Evolutionary conservation across 2,797 vertebrate species (phyloP).

Genomic region (Atherinosoma microstoma): DNA sequence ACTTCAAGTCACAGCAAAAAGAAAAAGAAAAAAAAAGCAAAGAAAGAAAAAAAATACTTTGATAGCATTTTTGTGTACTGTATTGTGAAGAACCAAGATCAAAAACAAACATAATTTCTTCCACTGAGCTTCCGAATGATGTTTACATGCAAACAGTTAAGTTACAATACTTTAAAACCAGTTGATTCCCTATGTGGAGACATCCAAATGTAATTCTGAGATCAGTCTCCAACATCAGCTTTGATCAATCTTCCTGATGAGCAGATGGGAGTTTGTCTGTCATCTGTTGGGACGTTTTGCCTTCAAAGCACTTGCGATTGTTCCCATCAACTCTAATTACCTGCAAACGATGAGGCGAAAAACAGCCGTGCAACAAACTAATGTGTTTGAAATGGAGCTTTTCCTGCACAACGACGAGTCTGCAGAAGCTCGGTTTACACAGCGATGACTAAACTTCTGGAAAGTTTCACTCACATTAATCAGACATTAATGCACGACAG

Average conservation of each 20-base stretch:
- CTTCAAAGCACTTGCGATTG: slow-evolving; percentile 44
- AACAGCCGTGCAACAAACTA: slow-evolving; percentile 53
- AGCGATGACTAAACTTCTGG: slow-evolving; percentile 55
- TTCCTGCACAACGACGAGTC: slow-evolving; percentile 52
- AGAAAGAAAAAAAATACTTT: too few species aligned
- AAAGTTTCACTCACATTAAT: slow-evolving; percentile 56
- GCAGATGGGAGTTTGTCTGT: slow-evolving; percentile 35
- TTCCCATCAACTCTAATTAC: slow-evolving; percentile 49
- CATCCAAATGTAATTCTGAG: slow-evolving; percentile 21
- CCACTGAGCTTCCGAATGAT: neutral
- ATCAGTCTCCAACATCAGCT: slow-evolving; percentile 40
- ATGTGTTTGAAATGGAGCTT: slow-evolving; percentile 61
- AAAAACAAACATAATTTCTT: neutral
- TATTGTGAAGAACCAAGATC: slow-evolving; percentile 1
- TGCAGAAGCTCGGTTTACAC: slow-evolving; percentile 38
- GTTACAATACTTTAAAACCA: slow-evolving; percentile 11
- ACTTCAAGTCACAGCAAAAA: too few species aligned
- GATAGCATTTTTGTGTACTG: neutral
- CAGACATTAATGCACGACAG: slow-evolving; percentile 49
- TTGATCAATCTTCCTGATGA: slow-evolving; percentile 39
- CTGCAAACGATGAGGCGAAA: slow-evolving; percentile 26
- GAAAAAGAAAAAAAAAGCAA: too few species aligned
- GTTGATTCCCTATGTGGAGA: slow-evolving; percentile 8
- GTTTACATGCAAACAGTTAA: neutral
- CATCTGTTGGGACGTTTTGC: slow-evolving; percentile 19